phyloP scores from a whole-genome alignment of 2,888 invertebrate species.

The Amblyteles armatorius region DNA sequence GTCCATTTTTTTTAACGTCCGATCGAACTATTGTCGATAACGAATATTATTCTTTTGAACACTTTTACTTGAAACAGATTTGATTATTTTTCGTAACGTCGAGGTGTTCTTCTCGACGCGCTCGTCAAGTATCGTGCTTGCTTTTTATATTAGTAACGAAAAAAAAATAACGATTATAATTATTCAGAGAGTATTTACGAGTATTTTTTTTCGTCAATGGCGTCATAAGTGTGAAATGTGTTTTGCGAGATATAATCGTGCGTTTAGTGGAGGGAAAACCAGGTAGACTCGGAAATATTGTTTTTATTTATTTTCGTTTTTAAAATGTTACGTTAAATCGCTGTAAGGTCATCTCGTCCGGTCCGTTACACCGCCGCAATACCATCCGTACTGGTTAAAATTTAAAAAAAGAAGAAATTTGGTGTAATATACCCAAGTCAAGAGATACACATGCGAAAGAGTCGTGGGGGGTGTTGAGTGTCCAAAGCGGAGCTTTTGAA shows the following conservation, averaged over 20 bases:
- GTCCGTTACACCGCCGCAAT: constrained; percentile 28
- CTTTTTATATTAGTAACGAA: constrained; percentile 39
- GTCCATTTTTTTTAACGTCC: constrained; percentile 19
- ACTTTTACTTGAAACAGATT: not conserved
- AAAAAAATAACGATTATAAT: constrained; percentile 15
- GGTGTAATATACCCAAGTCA: constrained; percentile 9
- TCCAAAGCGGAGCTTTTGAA: constrained; percentile 64
- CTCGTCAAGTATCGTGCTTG: constrained; percentile 52
- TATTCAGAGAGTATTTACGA: constrained; percentile 22
- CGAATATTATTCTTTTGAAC: constrained; percentile 8
- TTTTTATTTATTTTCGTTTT: not conserved
- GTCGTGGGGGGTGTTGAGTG: constrained; percentile 22
- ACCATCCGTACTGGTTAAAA: constrained; percentile 36
- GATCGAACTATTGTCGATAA: not conserved
- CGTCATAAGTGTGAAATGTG: constrained; percentile 14
- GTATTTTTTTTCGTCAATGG: constrained; percentile 21
- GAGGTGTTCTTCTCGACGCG: constrained; percentile 17
- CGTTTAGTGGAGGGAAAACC: constrained; percentile 41
- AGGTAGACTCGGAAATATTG: constrained; percentile 20
- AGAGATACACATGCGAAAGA: constrained; percentile 36
- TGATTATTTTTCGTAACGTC: constrained; percentile 18
- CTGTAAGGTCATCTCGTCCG: constrained; percentile 24
- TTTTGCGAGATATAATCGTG: constrained; percentile 55
- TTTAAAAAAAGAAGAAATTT: constrained; percentile 29
- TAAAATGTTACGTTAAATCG: not conserved